Conservation (phyloP, 2,888 invertebrate genomes). For the Camptogramma bilineatum region DNA sequence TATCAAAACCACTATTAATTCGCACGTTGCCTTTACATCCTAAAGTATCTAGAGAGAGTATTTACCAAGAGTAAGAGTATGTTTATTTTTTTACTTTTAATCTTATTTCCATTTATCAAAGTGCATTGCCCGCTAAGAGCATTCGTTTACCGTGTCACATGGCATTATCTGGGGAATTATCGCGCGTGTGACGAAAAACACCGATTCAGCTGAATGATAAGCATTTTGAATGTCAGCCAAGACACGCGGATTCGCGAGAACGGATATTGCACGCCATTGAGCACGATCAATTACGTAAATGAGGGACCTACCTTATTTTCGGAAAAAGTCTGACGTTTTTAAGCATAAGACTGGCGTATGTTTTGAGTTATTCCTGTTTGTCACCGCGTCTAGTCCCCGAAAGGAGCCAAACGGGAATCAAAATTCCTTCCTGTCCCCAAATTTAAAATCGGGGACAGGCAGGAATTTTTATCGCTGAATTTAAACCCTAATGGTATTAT, state of each 20-base stretch:
- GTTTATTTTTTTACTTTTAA: conserved; percentile 3
- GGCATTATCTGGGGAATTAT: conserved; percentile 30
- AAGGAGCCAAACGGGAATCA: no score
- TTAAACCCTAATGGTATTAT: no score
- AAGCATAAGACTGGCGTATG: no score
- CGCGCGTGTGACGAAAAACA: conserved; percentile 39
- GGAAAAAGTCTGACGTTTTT: no score
- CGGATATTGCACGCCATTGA: conserved; percentile 12
- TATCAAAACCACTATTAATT: background rate
- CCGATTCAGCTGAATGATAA: conserved; percentile 39
- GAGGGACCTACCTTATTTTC: background rate
- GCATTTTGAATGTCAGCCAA: conserved; percentile 54
- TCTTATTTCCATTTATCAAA: conserved; percentile 19
- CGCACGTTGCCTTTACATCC: background rate
- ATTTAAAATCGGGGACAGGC: no score
- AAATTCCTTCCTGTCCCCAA: no score
- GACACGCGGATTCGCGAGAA: conserved; percentile 31
- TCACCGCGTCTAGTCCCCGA: no score
- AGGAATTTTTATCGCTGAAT: no score
- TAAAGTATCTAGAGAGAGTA: background rate
- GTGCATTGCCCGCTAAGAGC: conserved; percentile 27
- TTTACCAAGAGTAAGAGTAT: background rate
- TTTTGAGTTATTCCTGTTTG: no score
- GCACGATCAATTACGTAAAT: conserved; percentile 17
- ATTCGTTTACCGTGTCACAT: conserved; percentile 19